Base-by-base conservation (phyloP, 1,140 invertebrate species). In the Eumeta japonica region DNA sequence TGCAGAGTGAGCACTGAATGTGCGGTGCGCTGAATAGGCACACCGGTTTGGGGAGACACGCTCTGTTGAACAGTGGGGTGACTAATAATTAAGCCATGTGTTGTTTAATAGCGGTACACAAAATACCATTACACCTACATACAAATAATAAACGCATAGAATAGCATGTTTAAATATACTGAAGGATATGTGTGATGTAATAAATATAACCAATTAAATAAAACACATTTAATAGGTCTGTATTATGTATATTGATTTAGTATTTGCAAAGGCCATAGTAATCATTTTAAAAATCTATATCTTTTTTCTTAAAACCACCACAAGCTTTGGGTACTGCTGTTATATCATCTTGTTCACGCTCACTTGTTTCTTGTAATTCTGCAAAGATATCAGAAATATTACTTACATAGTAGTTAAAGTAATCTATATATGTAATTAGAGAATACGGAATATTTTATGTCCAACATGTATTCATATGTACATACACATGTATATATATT, bases 331-430 rank as follows among this genome's bases (percentile, higher is more conserved):
- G 64, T 3, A 46, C 47, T 3, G 66, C 56, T 19, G 67, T 63
- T 19, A 74, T 71, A 37, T 86, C 84, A 46, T 87, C 85, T 63
- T 87, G 85, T 51, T 84, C 82, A 15, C 84, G 63, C 52, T 84
- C 81, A 17, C 76, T 75, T 5, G 83, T 81, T 20, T 88, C 85
- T 49, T 80, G 79, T 10, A 89, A 68, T 65, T 88, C 86, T 58
- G 48, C 38, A 77, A 70, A 32, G 42, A 46, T 45, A 36, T 35
- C 19, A 34, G 16, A 35, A n/a, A 13, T 32, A 28, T 15, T 16
- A 13, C 20, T n/a, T 10, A 7, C 9, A 30, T 20, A 29, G 16
- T 41, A 16, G 16, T 31, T 1, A 35, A 11, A 34, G 15, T 11
- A 10, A 1, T 17, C 16, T 16, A 13, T 13, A 7, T 29, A 14